Percentiles rank a stretch among this genome's conserved stretches.
Evolutionary conservation across 2,888 invertebrate species (phyloP).

Genomic region (Venusia cambrica): DNA sequence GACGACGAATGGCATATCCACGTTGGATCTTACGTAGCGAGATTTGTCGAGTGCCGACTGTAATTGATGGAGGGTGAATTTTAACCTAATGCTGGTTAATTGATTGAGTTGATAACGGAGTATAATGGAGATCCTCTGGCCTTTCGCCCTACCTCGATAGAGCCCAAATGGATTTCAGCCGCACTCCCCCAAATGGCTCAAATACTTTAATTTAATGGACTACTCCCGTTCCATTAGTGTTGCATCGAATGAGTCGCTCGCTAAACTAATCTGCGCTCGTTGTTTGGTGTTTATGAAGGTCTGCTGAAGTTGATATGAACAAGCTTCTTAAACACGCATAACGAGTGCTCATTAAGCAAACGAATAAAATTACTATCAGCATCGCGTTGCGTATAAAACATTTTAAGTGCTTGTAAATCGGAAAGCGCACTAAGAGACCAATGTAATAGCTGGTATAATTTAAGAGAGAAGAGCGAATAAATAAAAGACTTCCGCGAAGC

Average conservation of each 20-base stretch:
- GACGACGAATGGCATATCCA: slow-evolving; percentile 44
- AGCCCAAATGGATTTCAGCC: slow-evolving; percentile 57
- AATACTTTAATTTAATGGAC: slow-evolving; percentile 47
- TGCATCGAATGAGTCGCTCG: slow-evolving; percentile 32
- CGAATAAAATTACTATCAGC: slow-evolving; percentile 37
- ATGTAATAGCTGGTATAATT: slow-evolving; percentile 63
- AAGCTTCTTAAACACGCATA: slow-evolving; percentile 12
- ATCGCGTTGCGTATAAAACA: slow-evolving; percentile 43
- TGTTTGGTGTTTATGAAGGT: slow-evolving; percentile 31
- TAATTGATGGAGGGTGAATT: slow-evolving; percentile 70
- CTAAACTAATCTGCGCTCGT: slow-evolving; percentile 16
- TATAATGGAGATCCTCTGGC: slow-evolving; percentile 54
- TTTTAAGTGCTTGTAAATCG: slow-evolving; percentile 58
- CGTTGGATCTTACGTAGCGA: slow-evolving; percentile 32
- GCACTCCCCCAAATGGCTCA: slow-evolving; percentile 43
- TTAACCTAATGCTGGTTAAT: slow-evolving; percentile 71
- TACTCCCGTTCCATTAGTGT: slow-evolving; percentile 46
- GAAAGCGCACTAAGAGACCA: slow-evolving; percentile 63
- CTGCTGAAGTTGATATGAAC: slow-evolving; percentile 13
- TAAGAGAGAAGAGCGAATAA: slow-evolving; percentile 76
- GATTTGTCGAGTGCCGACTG: slow-evolving; percentile 42
- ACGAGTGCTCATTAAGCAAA: slow-evolving; percentile 28
- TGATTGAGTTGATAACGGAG: slow-evolving; percentile 66
- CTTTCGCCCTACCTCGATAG: slow-evolving; percentile 44
- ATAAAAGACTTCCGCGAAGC: slow-evolving; percentile 74